Percentiles rank a stretch among this genome's conserved stretches.
phyloP scores from a whole-genome alignment of 2,888 invertebrate genomes.

The Dusona sp. region DNA sequence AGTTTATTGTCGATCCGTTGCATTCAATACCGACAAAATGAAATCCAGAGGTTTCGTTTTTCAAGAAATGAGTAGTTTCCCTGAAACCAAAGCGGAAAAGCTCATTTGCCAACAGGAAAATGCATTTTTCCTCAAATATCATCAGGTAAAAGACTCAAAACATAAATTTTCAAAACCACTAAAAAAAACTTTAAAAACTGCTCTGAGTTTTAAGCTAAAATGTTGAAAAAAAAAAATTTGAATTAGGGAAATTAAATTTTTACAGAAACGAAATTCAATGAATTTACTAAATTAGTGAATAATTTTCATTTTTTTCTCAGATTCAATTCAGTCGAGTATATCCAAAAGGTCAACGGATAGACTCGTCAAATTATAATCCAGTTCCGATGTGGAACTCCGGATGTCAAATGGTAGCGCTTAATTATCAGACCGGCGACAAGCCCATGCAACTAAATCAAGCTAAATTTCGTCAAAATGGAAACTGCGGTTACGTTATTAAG shows the following conservation, averaged over 20 bases:
- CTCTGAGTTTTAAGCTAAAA: not conserved
- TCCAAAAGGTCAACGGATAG: constrained; percentile 97
- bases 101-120: constrained; percentile 93
- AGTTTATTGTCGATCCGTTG: constrained; percentile 96
- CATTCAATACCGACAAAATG: constrained; percentile 91
- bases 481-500: constrained; percentile 96
- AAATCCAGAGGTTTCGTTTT: constrained; percentile 90
- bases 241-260: not conserved
- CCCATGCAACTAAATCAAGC: constrained; percentile 98
- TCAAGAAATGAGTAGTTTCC: constrained; percentile 99
- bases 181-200: not conserved
- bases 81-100: constrained; percentile 97
- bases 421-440: constrained; percentile 98
- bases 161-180: not conserved
- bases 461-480: constrained; percentile 96
- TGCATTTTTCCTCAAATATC: constrained; percentile 91
- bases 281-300: not conserved
- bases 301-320: constrained; percentile 75
- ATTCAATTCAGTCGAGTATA: constrained; percentile 97
- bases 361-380: constrained; percentile 99
- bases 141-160: constrained; percentile 85
- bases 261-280: too few relatives aligned
- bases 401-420: constrained; percentile 98
- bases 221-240: not conserved
- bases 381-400: constrained; percentile 98